These are phyloP conservation scores for Cetoscarus ocellatus DNA, from an alignment of 2,797 vertebrate species.

Conservation along the genomic window DNA sequence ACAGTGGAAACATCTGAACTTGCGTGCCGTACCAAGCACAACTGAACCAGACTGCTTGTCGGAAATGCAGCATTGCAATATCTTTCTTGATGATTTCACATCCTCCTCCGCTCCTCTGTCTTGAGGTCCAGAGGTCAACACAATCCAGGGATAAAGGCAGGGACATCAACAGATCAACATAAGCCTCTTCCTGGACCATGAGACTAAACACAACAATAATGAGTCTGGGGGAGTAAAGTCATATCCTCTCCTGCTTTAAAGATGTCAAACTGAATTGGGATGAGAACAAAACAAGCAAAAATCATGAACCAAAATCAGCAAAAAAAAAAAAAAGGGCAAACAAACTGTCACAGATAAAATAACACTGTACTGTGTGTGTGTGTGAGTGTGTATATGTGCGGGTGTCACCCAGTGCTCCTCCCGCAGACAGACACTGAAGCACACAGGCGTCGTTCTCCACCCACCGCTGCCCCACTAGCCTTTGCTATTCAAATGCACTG, in stretches of 20 bases:
- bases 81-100: no score
- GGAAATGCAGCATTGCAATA: no score
- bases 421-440: conserved; percentile 18
- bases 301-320: not conserved
- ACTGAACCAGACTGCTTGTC: no score
- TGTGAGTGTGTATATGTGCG: conserved; percentile 17
- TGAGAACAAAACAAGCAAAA: conserved; percentile 11
- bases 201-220: conserved; percentile 17
- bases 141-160: not conserved
- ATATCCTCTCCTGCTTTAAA: not conserved
- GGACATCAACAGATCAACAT: not conserved
- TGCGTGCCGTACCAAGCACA: no score
- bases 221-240: not conserved
- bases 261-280: not conserved
- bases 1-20: no score
- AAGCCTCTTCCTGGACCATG: conserved; percentile 17
- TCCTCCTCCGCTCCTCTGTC: not conserved
- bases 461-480: conserved; percentile 20
- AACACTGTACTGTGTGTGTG: conserved; percentile 12
- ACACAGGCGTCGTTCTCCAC: conserved; percentile 9
- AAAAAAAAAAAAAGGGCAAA: conserved; percentile 12
- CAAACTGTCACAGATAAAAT: conserved; percentile 4
- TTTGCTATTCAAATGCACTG: conserved; percentile 50
- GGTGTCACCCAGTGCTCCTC: conserved; percentile 36
- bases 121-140: conserved; percentile 15